Percentiles rank a stretch among this genome's conserved stretches.
Conservation (phyloP, 1,140 invertebrate genomes). For the Drosophila insularis region DNA sequence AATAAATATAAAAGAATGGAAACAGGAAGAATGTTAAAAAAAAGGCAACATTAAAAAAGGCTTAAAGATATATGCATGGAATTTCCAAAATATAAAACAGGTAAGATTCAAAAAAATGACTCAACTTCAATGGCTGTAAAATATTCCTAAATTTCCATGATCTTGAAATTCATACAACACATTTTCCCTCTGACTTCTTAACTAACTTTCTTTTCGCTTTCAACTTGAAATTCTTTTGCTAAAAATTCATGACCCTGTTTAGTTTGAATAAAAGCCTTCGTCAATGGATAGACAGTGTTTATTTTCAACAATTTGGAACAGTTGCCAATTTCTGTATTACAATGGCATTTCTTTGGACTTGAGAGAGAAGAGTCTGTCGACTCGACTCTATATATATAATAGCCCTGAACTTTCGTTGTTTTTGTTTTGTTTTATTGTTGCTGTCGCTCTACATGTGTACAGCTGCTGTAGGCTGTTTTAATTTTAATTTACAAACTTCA, state of each 20-base stretch:
- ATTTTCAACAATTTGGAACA: constrained; percentile 5
- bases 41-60: too few relatives aligned
- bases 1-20: background rate
- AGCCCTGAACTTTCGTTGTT: constrained; percentile 29
- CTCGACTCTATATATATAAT: constrained; percentile 1
- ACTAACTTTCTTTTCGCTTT: background rate
- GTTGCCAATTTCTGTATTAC: constrained; percentile 12
- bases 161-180: background rate
- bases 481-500: constrained; percentile 24
- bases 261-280: constrained; percentile 2
- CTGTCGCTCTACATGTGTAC: constrained; percentile 21
- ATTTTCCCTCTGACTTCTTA: background rate
- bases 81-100: too few relatives aligned
- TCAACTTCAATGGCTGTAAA: too few relatives aligned
- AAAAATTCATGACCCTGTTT: background rate
- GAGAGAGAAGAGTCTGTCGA: background rate
- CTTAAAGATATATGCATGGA: too few relatives aligned
- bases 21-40: background rate
- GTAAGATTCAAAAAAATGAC: background rate
- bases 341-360: constrained; percentile 15
- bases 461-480: constrained; percentile 20
- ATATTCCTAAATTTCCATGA: background rate
- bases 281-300: background rate
- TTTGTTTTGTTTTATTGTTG: constrained; percentile 1
- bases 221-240: background rate